Evolutionary conservation across 2,113 vertebrate species (phyloP).

Genomic region (Ardeotis arabs): DNA sequence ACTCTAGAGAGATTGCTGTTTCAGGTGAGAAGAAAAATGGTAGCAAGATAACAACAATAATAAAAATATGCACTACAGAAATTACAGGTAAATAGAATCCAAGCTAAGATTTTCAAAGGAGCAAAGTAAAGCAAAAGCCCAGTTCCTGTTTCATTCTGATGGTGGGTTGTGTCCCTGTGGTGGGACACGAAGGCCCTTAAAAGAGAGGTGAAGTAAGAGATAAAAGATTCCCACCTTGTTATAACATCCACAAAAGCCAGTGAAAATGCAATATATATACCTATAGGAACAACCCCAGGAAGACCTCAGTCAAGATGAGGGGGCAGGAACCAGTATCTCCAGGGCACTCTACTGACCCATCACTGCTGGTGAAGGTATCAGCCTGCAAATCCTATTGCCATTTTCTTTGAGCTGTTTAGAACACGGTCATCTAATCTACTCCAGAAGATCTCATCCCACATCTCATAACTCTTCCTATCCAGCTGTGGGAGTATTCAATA

Average conservation of each 20-base stretch:
- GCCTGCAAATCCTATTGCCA: neutral
- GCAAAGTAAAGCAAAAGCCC: neutral
- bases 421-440: neutral
- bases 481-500: neutral
- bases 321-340: neutral
- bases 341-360: neutral
- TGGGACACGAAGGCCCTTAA: neutral
- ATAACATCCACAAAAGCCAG: neutral
- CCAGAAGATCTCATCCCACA: neutral
- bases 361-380: neutral
- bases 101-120: neutral
- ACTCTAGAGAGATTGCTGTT: neutral
- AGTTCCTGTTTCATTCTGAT: neutral
- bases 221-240: neutral
- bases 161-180: neutral
- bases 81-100: neutral
- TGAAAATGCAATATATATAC: neutral
- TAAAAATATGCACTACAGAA: neutral
- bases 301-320: neutral
- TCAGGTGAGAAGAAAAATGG: neutral
- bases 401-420: neutral
- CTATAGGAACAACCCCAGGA: neutral
- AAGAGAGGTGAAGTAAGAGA: neutral
- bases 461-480: neutral
- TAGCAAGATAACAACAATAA: neutral